These are phyloP conservation scores for Channa maculata DNA, from an alignment of 2,113 vertebrate species.

Conservation along the genomic window DNA sequence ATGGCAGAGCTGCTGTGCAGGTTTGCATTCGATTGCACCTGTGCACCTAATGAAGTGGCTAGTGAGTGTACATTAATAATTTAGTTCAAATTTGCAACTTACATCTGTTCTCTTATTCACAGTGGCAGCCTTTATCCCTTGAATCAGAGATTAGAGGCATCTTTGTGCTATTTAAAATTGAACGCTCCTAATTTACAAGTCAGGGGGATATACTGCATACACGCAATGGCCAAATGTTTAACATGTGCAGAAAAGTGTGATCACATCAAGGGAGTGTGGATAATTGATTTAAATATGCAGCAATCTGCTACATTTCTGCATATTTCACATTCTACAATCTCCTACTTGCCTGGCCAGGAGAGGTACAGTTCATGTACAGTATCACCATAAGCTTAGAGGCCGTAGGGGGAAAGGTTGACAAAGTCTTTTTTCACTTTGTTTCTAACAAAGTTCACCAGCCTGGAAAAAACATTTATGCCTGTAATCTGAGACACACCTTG, in stretches of 20 bases:
- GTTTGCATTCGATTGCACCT: too few species aligned
- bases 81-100: neutral
- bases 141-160: neutral
- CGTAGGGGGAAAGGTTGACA: constrained; percentile 4
- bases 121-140: neutral
- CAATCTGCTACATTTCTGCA: neutral
- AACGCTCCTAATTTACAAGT: neutral
- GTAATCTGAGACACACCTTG: constrained; percentile 52
- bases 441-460: constrained; percentile 29
- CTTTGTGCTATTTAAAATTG: neutral
- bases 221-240: too few species aligned
- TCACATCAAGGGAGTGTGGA: too few species aligned
- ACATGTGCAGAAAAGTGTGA: too few species aligned
- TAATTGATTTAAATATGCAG: constrained; percentile 19
- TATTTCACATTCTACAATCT: too few species aligned
- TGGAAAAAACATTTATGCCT: constrained; percentile 28
- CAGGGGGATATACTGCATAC: too few species aligned
- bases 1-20: too few species aligned
- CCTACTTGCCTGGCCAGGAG: neutral
- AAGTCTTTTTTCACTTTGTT: constrained; percentile 15
- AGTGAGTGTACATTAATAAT: neutral
- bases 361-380: neutral
- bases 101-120: neutral
- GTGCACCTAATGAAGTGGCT: too few species aligned
- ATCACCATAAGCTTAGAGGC: neutral